Evolutionary conservation across 1,140 invertebrate genomes (phyloP), one percentile per base, ranked within the genome.

Genomic region (Paralvinella palmiformis): DNA sequence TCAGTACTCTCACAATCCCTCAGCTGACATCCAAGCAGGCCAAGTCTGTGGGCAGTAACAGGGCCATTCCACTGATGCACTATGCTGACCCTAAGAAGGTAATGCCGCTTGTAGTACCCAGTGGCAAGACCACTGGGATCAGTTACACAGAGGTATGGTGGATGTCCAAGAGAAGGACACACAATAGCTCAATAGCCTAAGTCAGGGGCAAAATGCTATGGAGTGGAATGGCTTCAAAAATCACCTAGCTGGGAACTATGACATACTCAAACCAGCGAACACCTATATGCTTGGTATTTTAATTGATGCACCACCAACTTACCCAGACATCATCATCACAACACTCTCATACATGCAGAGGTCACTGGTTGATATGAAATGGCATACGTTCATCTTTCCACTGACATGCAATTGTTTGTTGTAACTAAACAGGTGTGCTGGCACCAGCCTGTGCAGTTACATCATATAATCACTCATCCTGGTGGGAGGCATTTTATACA

Each of bases 161-260:
- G 53, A n/a, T 56, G 22, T 29, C 2, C 24, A 27, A 56, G 22
- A 56, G 53, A 56, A 56, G 53, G 24, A 56, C 31, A 32, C 53
- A 56, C 5, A 48, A 24, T 48, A 24, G 45, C 45, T 48, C 45
- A 48, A 48, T 24, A 48, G 45, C 45, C 45, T 48, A 15, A 4
- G 45, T n/a, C n/a, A n/a, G n/a, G n/a, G n/a, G 31, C 53, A 56
- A 56, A 29, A 56, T 56, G 53, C 53, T 29, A 56, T 56, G 53
- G 53, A 56, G 17, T 27, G 53, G 53, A 56, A 56, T 56, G 53
- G 24, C 31, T 56, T 56, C 53, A 56, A 56, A n/a, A 56, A 56
- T 56, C 22, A 56, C 5, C 53, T 5, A 29, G 3, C 53, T 31
- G 17, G 4, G 24, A 29, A 2, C 31, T 29, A 56, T 17, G 53